Percentiles rank a stretch among this genome's conserved stretches.
Evolutionary conservation across 2,113 vertebrate species (phyloP).

Genomic region (Chloropsis hardwickii): DNA sequence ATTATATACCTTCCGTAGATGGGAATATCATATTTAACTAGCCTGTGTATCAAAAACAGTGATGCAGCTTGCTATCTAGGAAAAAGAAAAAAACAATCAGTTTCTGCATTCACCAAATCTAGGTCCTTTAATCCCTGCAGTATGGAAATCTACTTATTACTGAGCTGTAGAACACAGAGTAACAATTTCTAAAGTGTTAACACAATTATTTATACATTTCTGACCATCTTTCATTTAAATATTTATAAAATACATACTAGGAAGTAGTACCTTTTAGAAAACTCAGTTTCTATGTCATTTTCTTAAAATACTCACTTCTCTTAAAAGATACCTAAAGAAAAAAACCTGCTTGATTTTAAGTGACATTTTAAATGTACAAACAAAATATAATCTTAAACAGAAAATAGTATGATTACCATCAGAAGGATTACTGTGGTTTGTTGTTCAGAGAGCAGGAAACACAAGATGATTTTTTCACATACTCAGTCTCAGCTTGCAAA

Average conservation of each 20-base stretch:
- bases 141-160: slow-evolving; percentile 29
- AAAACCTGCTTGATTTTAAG: slow-evolving; percentile 59
- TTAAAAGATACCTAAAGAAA: slow-evolving; percentile 50
- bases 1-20: neutral
- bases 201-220: slow-evolving; percentile 56
- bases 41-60: neutral
- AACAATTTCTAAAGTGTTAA: slow-evolving; percentile 34
- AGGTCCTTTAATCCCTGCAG: slow-evolving; percentile 43
- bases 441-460: slow-evolving; percentile 68
- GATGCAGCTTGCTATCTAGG: neutral
- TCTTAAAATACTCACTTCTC: slow-evolving; percentile 60
- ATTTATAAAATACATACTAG: slow-evolving; percentile 58
- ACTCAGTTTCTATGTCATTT: slow-evolving; percentile 40
- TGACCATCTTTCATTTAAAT: slow-evolving; percentile 60
- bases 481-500: slow-evolving; percentile 58
- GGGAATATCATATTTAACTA: neutral
- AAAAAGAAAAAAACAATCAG: neutral
- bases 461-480: slow-evolving; percentile 62
- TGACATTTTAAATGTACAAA: slow-evolving; percentile 62
- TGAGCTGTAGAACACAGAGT: neutral
- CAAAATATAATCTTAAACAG: slow-evolving; percentile 68
- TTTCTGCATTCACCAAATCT: slow-evolving; percentile 10
- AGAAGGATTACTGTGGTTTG: slow-evolving; percentile 64
- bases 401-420: slow-evolving; percentile 61
- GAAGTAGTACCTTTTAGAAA: slow-evolving; percentile 50